These are phyloP conservation scores for Bambusicola thoracicus DNA, from an alignment of 2,113 vertebrate species.

Conservation along the genomic window DNA sequence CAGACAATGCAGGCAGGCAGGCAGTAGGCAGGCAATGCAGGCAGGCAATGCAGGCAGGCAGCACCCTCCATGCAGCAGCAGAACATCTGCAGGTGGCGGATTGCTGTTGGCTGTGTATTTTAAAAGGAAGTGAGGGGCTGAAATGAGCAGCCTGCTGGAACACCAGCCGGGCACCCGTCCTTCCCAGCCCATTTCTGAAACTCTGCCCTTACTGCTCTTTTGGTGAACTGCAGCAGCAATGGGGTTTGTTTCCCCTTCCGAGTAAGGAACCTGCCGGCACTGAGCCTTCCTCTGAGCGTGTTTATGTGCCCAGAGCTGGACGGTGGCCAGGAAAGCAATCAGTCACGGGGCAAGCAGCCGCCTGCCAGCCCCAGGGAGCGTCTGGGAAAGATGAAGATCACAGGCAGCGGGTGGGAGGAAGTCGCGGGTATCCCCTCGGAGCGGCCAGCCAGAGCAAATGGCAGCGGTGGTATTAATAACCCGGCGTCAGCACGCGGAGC, in stretches of 20 bases:
- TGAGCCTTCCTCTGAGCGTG: background rate
- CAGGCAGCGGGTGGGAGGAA: background rate
- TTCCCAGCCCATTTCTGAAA: background rate
- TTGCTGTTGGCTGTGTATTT: background rate
- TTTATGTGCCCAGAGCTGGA: background rate
- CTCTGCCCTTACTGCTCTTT: background rate
- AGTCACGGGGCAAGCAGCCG: background rate
- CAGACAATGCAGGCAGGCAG: too few relatives aligned
- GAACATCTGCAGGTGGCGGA: background rate
- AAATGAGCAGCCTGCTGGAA: background rate
- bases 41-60: too few relatives aligned
- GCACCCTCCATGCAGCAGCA: background rate
- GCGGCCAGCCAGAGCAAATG: background rate
- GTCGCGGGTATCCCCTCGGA: background rate
- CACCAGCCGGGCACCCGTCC: background rate
- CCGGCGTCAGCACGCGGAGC: background rate
- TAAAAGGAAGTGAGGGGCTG: background rate
- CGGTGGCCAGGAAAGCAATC: background rate
- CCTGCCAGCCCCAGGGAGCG: background rate
- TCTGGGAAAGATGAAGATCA: conserved; percentile 21
- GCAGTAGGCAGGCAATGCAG: background rate
- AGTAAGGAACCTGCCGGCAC: background rate
- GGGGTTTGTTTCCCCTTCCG: background rate
- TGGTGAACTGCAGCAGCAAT: background rate
- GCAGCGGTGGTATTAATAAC: background rate